Evolutionary conservation across 2,888 invertebrate species (phyloP), one percentile per base, ranked within the genome.

Genomic region (Schrankia costaestrigalis): DNA sequence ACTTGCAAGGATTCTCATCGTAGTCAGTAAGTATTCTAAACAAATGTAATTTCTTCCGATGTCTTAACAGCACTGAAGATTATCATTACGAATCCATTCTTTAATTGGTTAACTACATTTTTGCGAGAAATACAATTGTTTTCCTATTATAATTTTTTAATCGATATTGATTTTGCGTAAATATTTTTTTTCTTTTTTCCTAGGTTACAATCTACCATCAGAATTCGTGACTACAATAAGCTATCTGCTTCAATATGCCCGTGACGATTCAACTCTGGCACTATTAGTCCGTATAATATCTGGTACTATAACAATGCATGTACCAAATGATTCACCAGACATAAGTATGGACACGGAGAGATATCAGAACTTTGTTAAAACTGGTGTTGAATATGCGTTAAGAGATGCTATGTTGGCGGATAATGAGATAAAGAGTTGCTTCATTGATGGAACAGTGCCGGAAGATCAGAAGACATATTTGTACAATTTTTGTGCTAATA

Each of bases 171-270:
- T n/a, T 19, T 19, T 19, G 19, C 19, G 19, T 19, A n/a, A 19
- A 19, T 19, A n/a, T 19, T 23, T 23, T 11, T 10, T 10, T 5
- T 3, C 14, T 12, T 10, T 17, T 11, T 2, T 10, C 10, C 3
- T n/a, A 82, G 92, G 92, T 44, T 89, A 90, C 54, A 89, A 89
- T 33, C 89, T 90, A 48, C 90, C 91, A 0, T 89, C 91, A 0
- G 89, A 91, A 41, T 84, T 93, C 31, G 87, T 93, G 1, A 89
- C 89, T 53, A 90, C 91, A 0, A 86, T 90, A 3, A 89, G 90
- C 33, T 91, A 85, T 56, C 68, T 93, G 7, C 78, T 93, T 2
- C 89, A 90, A 61, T 90, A 91, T 55, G 90, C 91, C 0, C 81
- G 89, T 28, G 87, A 83, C 11, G 86, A 89, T 28, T 85, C 89